A percentile compares a stretch with the other conserved stretches of the same genome.
phyloP scores from a whole-genome alignment of 2,113 vertebrate genomes.

The Carassius carassius region DNA sequence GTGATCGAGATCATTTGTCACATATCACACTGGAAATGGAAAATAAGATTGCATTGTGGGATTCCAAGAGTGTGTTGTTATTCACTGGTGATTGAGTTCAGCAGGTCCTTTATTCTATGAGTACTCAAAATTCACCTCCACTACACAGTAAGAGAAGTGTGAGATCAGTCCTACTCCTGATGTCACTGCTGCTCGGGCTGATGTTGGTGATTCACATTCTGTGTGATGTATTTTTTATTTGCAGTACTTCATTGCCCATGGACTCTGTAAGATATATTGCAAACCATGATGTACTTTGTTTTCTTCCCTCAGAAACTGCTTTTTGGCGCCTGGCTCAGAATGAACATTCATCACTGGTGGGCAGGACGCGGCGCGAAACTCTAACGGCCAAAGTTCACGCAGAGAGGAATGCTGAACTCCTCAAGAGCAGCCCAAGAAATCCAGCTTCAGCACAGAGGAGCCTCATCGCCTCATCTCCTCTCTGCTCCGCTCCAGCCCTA shows the following conservation, averaged over 20 bases:
- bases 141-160: not conserved
- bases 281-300: slow-evolving; percentile 24
- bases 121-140: not conserved
- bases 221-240: not conserved
- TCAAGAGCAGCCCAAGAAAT: slow-evolving; percentile 31
- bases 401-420: slow-evolving; percentile 25
- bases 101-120: not conserved
- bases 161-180: not conserved
- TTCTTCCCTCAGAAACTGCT: slow-evolving; percentile 36
- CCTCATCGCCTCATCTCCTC: not conserved
- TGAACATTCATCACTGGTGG: slow-evolving; percentile 33
- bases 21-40: not conserved
- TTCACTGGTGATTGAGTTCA: not conserved
- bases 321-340: slow-evolving; percentile 25
- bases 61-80: not conserved
- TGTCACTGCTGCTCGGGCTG: not conserved
- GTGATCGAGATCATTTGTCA: not conserved
- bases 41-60: not conserved
- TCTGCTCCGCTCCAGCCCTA: slow-evolving; percentile 1
- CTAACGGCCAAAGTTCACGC: slow-evolving; percentile 32
- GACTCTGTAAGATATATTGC: slow-evolving; percentile 12
- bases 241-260: not conserved
- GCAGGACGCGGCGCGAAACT: not conserved
- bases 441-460: slow-evolving; percentile 37
- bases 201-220: not conserved